Evolutionary conservation across 2,888 invertebrate species (phyloP).

Genomic region (Drosophila suboccidentalis): DNA sequence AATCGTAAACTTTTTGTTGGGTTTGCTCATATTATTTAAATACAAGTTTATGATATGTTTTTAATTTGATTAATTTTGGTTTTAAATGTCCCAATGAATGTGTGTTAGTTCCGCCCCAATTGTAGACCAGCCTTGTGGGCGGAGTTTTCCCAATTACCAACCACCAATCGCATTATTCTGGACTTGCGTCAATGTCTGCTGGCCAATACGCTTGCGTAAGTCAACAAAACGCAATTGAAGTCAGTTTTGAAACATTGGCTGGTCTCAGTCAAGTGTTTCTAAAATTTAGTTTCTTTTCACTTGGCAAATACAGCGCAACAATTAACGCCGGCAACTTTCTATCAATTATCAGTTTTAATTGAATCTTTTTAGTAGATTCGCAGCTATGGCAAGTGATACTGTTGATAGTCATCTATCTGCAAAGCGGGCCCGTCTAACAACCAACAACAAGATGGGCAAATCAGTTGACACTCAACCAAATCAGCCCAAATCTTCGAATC

Average conservation of each 20-base stretch:
- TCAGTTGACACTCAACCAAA: constrained; percentile 37
- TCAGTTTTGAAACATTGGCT: constrained; percentile 67
- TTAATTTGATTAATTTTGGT: not conserved
- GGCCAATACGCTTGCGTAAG: constrained; percentile 66
- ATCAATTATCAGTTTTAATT: constrained; percentile 39
- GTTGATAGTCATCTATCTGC: constrained; percentile 19
- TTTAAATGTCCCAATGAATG: not conserved
- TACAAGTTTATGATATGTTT: not conserved
- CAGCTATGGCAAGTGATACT: constrained; percentile 54
- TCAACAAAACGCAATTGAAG: constrained; percentile 53
- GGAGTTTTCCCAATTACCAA: constrained; percentile 7
- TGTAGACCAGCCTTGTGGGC: constrained; percentile 27
- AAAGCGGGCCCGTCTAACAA: constrained; percentile 58
- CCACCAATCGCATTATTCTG: constrained; percentile 50
- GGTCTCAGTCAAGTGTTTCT: constrained; percentile 58
- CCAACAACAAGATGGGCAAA: constrained; percentile 51
- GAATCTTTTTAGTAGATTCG: constrained; percentile 25
- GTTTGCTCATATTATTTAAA: not conserved
- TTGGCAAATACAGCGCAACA: constrained; percentile 50
- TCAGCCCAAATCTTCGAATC: constrained; percentile 61
- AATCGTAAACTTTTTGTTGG: not conserved
- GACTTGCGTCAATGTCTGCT: not conserved
- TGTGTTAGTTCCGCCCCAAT: constrained; percentile 21
- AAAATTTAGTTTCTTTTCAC: constrained; percentile 75
- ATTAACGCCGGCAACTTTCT: constrained; percentile 33